These are phyloP conservation scores for Myotis yumanensis DNA, from an alignment of 2,113 vertebrate species.

Conservation along the genomic window DNA sequence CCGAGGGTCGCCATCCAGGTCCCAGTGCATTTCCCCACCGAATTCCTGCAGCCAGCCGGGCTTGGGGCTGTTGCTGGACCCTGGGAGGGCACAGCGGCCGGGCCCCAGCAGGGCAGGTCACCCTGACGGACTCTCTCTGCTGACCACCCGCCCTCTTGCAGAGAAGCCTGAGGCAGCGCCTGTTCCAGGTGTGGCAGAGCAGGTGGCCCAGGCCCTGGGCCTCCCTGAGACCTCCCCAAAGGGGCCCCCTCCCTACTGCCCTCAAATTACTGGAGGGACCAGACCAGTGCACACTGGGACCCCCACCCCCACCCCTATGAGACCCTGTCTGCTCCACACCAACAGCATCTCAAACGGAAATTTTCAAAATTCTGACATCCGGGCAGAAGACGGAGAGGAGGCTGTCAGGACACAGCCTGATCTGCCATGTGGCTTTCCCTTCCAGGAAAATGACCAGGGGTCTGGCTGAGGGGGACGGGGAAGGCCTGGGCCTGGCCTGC, in stretches of 20 bases:
- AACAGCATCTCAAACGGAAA: not conserved
- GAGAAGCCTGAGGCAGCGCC: not conserved
- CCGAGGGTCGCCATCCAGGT: too few relatives aligned
- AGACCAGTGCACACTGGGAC: fast-evolving
- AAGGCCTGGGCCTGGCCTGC: not conserved
- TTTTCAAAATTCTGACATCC: not conserved
- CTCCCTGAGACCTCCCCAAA: not conserved
- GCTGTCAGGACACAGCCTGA: fast-evolving
- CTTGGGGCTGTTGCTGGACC: not conserved
- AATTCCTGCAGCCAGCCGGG: not conserved
- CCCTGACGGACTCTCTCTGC: not conserved
- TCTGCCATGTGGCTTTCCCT: not conserved
- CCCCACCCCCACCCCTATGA: not conserved
- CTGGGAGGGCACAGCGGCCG: too few relatives aligned
- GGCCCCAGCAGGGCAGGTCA: fast-evolving
- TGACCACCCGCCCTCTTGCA: not conserved
- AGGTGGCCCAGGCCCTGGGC: not conserved
- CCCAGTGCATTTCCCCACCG: not conserved
- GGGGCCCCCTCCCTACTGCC: not conserved
- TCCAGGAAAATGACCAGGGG: fast-evolving
- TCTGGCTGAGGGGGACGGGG: not conserved
- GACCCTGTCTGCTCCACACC: not conserved
- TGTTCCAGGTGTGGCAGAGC: not conserved
- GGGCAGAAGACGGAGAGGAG: not conserved
- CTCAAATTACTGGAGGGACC: not conserved